phyloP scores from a whole-genome alignment of 92 coral and sea anemone genomes.

The Pocillopora meandrina region DNA sequence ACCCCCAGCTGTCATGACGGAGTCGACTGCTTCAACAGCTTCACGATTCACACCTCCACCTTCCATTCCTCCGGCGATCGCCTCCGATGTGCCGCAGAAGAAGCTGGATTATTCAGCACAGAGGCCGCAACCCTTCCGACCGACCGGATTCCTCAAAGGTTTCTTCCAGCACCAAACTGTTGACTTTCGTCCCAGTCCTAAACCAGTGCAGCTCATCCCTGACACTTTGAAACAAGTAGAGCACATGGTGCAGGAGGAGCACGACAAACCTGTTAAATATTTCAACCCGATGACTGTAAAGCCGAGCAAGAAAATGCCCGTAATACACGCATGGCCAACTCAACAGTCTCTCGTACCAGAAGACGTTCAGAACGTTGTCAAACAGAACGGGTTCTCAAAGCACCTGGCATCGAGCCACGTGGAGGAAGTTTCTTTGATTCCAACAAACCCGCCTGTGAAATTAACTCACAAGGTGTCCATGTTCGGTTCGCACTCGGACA shows the following conservation, averaged over 20 bases:
- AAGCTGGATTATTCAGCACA: constrained; percentile 47
- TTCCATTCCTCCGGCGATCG: constrained; percentile 29
- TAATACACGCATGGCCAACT: constrained; percentile 39
- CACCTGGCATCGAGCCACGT: constrained; percentile 59
- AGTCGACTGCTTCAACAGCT: constrained; percentile 18
- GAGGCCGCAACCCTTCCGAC: constrained; percentile 47
- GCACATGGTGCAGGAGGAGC: constrained; percentile 10
- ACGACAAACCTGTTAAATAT: constrained; percentile 17
- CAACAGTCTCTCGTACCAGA: constrained; percentile 28
- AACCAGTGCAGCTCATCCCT: constrained; percentile 15
- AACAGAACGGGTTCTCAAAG: constrained; percentile 46
- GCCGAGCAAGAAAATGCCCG: constrained; percentile 18
- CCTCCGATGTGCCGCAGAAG: constrained; percentile 4
- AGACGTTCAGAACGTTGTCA: constrained; percentile 29
- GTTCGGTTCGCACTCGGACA: constrained; percentile 27
- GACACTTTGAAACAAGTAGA: constrained; percentile 39
- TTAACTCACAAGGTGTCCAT: constrained; percentile 21
- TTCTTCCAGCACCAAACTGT: constrained; percentile 41
- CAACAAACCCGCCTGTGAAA: constrained; percentile 27
- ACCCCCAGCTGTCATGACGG: constrained; percentile 30
- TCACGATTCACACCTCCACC: constrained; percentile 21
- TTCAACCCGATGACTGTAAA: constrained; percentile 24
- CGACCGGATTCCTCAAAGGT: constrained; percentile 42
- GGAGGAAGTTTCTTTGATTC: constrained; percentile 54
- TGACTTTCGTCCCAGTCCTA: not conserved